phyloP scores from a whole-genome alignment of 2,113 vertebrate genomes.

The Pollimyrus isidori region DNA sequence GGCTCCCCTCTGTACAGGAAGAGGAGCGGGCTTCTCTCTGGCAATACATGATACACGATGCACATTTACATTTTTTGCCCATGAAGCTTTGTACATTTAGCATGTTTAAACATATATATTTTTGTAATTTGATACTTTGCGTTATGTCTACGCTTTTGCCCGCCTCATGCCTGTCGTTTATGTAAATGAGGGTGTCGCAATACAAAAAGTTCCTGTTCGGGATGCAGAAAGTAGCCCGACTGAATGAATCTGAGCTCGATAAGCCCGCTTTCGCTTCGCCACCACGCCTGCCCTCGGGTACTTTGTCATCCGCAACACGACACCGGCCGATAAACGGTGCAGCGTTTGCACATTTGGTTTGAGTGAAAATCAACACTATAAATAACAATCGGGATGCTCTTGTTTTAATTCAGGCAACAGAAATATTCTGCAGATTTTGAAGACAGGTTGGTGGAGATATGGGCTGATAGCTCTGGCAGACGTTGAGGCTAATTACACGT shows the following conservation, averaged over 20 bases:
- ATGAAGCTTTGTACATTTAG: not conserved
- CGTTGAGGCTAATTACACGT: conserved; percentile 87
- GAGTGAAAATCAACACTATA: not conserved
- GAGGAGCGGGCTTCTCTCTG: not conserved
- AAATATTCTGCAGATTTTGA: conserved; percentile 73
- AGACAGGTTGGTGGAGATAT: conserved; percentile 89
- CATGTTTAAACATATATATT: not conserved
- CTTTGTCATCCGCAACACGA: not conserved
- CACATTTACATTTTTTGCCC: not conserved
- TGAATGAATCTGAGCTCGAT: not conserved
- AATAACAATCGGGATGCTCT: not conserved
- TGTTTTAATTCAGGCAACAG: conserved; percentile 52
- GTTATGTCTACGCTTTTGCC: not conserved
- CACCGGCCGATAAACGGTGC: not conserved
- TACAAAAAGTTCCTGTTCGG: no score
- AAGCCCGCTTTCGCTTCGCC: not conserved
- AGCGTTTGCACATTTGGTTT: not conserved
- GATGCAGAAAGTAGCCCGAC: no score
- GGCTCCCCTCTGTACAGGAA: not conserved
- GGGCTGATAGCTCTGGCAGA: conserved; percentile 77
- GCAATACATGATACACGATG: not conserved
- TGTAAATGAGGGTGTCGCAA: not conserved
- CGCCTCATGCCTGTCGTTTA: not conserved
- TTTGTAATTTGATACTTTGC: not conserved
- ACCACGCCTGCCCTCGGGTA: not conserved